Conservation (phyloP, 2,888 invertebrate genomes). For the Diachrysia chrysitis region DNA sequence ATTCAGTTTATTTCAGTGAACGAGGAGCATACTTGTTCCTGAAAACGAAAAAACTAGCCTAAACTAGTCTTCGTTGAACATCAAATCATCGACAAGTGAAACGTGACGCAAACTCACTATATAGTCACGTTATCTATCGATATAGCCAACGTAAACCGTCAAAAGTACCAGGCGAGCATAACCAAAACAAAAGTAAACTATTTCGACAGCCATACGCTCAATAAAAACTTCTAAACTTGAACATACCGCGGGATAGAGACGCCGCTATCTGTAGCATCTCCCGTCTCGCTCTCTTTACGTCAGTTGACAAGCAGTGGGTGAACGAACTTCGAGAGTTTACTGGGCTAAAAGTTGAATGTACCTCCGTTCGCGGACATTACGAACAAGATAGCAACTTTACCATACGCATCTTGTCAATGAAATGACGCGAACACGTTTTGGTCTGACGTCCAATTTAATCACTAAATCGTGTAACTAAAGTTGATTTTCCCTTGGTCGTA, state of each 20-base stretch:
- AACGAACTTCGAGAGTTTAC: constrained; percentile 89
- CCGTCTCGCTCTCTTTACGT: constrained; percentile 84
- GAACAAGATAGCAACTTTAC: constrained; percentile 89
- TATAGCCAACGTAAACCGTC: constrained; percentile 86
- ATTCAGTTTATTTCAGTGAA: too few species aligned
- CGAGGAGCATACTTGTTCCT: background rate
- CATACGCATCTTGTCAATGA: constrained; percentile 68
- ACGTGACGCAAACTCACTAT: constrained; percentile 65
- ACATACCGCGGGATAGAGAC: constrained; percentile 78
- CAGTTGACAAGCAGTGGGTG: constrained; percentile 89
- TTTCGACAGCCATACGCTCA: constrained; percentile 83
- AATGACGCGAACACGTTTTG: constrained; percentile 77
- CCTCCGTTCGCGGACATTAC: constrained; percentile 89
- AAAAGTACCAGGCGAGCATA: constrained; percentile 86
- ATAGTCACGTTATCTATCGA: constrained; percentile 82
- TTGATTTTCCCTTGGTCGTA: constrained; percentile 63
- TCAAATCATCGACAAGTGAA: constrained; percentile 52
- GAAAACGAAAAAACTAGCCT: constrained; percentile 57
- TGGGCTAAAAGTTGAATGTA: constrained; percentile 90
- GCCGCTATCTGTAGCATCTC: constrained; percentile 71
- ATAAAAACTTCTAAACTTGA: constrained; percentile 87
- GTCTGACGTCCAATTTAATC: constrained; percentile 54
- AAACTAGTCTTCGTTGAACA: constrained; percentile 19
- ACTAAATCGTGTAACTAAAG: constrained; percentile 62
- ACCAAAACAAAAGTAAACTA: constrained; percentile 80